These are phyloP conservation scores for Lumbricus terrestris DNA, from an alignment of 2,888 invertebrate genomes.

Conservation along the genomic window DNA sequence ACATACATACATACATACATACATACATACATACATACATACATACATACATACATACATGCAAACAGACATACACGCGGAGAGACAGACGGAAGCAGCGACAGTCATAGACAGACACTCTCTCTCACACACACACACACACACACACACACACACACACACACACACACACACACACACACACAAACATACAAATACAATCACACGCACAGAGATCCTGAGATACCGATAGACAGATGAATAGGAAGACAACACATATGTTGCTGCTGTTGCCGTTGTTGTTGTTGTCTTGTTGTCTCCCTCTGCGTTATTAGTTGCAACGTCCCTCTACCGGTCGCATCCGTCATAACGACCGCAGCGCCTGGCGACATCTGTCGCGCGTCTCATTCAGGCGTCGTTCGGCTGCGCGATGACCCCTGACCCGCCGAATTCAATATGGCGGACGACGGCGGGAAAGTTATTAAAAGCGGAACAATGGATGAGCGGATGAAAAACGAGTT, in stretches of 20 bases:
- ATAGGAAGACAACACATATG: background rate
- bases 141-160: background rate
- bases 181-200: too few relatives aligned
- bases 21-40: background rate
- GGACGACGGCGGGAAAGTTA: background rate
- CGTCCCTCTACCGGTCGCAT: background rate
- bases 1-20: too few relatives aligned
- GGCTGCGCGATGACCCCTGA: background rate
- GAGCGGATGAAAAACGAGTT: background rate
- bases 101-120: background rate
- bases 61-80: background rate
- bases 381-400: background rate
- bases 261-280: background rate
- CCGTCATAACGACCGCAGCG: background rate
- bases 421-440: background rate
- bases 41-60: background rate
- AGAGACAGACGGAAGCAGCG: background rate
- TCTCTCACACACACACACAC: background rate
- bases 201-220: too few relatives aligned
- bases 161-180: background rate
- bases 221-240: background rate
- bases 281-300: background rate
- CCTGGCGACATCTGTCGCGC: background rate
- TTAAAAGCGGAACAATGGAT: background rate
- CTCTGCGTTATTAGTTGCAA: background rate